These are phyloP conservation scores for Myiopsitta monachus DNA, from an alignment of 2,113 vertebrate species.

Conservation along the genomic window DNA sequence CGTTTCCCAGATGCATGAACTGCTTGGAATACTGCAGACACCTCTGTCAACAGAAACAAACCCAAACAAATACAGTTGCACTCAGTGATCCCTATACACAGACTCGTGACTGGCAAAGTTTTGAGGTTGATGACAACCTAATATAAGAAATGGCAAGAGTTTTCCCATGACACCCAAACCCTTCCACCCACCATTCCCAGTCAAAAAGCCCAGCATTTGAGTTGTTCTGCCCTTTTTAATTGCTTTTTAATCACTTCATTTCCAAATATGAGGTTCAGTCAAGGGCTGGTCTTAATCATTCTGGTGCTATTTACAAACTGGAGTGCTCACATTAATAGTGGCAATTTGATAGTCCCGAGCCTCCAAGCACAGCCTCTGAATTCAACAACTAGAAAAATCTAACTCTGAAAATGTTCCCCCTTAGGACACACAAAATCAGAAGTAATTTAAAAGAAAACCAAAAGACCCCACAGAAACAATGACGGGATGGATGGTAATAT, in stretches of 20 bases:
- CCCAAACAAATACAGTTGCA: background rate
- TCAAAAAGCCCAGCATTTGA: background rate
- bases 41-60: slow-evolving; percentile 78
- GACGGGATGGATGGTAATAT: background rate
- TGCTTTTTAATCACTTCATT: background rate
- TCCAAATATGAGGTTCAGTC: background rate
- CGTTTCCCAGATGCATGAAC: slow-evolving; percentile 92
- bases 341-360: background rate
- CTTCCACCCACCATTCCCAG: background rate
- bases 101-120: background rate
- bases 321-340: background rate
- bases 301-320: background rate
- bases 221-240: background rate
- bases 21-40: slow-evolving; percentile 92
- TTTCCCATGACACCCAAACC: background rate
- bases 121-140: background rate
- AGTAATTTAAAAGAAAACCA: background rate
- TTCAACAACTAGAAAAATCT: background rate
- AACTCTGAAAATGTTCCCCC: background rate
- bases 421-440: background rate
- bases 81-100: background rate
- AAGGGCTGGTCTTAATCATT: background rate
- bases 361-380: background rate
- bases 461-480: background rate
- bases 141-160: background rate